Conservation (phyloP, 2,888 invertebrate species). For the Horisme vitalbata region DNA sequence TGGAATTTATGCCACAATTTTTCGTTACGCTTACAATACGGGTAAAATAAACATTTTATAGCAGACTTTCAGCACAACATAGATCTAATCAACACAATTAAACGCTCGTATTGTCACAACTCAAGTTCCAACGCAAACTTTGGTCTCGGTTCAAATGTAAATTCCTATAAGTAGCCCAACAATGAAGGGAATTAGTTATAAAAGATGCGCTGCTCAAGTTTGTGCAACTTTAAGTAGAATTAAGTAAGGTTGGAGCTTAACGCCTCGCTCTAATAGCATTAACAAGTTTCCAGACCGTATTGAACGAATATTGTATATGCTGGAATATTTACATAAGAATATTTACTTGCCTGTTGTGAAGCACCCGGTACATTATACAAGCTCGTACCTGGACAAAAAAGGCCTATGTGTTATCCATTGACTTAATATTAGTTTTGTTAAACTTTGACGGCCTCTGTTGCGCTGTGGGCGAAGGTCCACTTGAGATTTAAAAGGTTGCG, state of each 20-base stretch:
- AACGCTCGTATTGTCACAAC: neutral
- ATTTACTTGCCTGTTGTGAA: no score
- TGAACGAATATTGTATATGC: slow-evolving; percentile 56
- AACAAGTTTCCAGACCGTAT: slow-evolving; percentile 80
- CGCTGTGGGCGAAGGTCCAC: no score
- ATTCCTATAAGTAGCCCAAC: slow-evolving; percentile 24
- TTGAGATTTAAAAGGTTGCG: no score
- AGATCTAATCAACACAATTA: neutral
- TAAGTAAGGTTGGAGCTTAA: slow-evolving; percentile 78
- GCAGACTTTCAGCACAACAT: no score
- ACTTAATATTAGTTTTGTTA: no score
- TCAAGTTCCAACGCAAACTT: slow-evolving; percentile 9
- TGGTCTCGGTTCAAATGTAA: slow-evolving; percentile 16
- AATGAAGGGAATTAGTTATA: slow-evolving; percentile 34
- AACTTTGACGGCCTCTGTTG: no score
- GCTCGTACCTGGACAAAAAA: no score
- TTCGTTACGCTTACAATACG: no score
- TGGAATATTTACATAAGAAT: slow-evolving; percentile 16
- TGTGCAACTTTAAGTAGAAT: slow-evolving; percentile 63
- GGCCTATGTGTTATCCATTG: no score
- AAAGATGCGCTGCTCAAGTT: slow-evolving; percentile 44
- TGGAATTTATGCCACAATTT: no score
- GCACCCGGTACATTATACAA: no score
- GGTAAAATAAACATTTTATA: no score
- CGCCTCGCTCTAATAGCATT: slow-evolving; percentile 79